Evolutionary conservation across 64 coral and sea anemone species (phyloP), one percentile per base, ranked within the genome.

Genomic region (Pachyseris speciosa): DNA sequence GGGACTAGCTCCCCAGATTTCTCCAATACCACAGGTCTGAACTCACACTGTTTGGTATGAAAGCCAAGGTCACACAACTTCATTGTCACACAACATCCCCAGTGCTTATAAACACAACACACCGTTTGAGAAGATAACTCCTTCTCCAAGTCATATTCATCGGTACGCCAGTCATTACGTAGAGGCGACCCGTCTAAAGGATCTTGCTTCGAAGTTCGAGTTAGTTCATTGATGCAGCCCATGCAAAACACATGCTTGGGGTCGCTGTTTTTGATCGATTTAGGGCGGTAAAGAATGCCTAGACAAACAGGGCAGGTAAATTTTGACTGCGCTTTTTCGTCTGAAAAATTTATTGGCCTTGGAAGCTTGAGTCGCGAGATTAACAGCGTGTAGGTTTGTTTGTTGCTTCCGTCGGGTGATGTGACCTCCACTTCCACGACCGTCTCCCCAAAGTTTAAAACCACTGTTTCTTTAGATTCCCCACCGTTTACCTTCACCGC

Each of bases 241-340:
- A 93, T 99, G 74, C 97, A 99, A 38, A 90, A 99, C 11, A 99
- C 71, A 75, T 92, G 93, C 45, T 92, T 94, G 9, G 97, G 78
- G 5, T 74, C 32, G 34, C 85, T 93, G n/a, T 42, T 57, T 19
- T 68, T 57, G 44, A 99, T 91, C 17, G 97, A 99, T 66, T 95
- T 99, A 12, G 97, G 97, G 20, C 94, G 83, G 58, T 95, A 83
- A 27, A 93, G 83, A 57, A 93, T 16, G n/a, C 80, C 86, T 8
- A 99, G 67, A 78, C 97, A 99, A 7, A 99, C 87, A 4, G 97
- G 97, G 33, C 97, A 99, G 39, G 92, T 73, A 83, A 65, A 89
- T n/a, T 90, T 78, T 29, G 43, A 71, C 40, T 77, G 64, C 13
- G 60, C 25, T 16, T 50, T 84, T 64, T 60, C 78, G 29, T 93